These are phyloP conservation scores for Cepphus grylle DNA, from an alignment of 2,113 vertebrate species.

Conservation along the genomic window DNA sequence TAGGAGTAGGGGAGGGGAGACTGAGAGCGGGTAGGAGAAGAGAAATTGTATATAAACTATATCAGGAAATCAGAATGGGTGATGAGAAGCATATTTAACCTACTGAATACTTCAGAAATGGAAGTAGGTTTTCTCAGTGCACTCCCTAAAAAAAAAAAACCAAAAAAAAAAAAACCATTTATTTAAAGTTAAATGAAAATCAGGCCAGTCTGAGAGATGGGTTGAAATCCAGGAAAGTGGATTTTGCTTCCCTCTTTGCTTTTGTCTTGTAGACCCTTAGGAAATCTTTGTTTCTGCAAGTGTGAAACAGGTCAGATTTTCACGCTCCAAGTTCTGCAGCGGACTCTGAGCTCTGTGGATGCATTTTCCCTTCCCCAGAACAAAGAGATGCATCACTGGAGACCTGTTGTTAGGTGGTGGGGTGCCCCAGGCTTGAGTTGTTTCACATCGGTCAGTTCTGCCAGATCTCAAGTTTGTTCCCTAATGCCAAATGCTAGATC, in stretches of 20 bases:
- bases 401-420: background rate
- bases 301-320: background rate
- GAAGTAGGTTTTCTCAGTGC: background rate
- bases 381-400: background rate
- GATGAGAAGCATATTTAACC: background rate
- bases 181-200: background rate
- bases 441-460: background rate
- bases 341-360: background rate
- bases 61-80: background rate
- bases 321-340: background rate
- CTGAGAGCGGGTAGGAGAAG: background rate
- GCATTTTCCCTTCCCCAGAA: background rate
- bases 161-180: background rate
- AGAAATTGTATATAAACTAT: background rate
- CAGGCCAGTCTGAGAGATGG: background rate
- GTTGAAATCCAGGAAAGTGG: background rate
- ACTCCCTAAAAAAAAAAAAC: background rate
- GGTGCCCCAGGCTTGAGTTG: background rate
- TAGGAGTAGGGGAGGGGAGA: background rate
- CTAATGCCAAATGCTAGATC: background rate
- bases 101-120: constrained; percentile 4
- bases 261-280: background rate
- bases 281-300: background rate
- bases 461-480: background rate
- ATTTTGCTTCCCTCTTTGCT: background rate